These are phyloP conservation scores for Drosophila neonasuta DNA, from an alignment of 2,888 invertebrate species.

Conservation along the genomic window DNA sequence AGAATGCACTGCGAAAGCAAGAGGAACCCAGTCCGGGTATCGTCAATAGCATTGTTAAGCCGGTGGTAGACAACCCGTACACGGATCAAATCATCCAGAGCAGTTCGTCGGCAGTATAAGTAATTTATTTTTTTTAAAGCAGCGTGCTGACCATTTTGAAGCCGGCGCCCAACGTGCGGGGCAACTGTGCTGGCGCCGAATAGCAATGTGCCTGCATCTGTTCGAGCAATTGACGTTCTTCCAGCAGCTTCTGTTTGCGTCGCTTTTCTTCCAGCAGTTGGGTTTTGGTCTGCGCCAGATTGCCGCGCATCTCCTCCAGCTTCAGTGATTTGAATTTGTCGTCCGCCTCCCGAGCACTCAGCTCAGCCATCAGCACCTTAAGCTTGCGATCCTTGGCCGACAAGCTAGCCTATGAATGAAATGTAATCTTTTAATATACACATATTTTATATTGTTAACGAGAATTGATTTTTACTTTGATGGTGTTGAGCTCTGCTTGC, in stretches of 20 bases:
- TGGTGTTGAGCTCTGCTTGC: conserved; percentile 79
- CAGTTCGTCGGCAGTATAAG: background rate
- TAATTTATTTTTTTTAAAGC: conserved; percentile 44
- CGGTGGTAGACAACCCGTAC: background rate
- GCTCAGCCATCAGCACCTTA: conserved; percentile 80
- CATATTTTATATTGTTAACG: background rate
- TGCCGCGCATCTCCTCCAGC: conserved; percentile 76
- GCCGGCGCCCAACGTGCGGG: conserved; percentile 78
- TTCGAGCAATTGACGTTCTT: conserved; percentile 79
- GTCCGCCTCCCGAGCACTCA: conserved; percentile 77
- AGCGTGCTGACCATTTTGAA: conserved; percentile 72
- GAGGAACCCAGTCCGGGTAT: conserved; percentile 14
- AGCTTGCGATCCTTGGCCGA: conserved; percentile 79
- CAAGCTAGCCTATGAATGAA: conserved; percentile 70
- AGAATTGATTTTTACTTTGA: conserved; percentile 66
- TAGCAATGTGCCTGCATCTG: conserved; percentile 81
- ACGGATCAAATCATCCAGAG: background rate
- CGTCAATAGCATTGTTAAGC: background rate
- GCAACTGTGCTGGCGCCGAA: conserved; percentile 79
- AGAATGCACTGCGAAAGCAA: conserved; percentile 49
- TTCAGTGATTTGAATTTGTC: conserved; percentile 72
- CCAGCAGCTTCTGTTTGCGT: conserved; percentile 78
- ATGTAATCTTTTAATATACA: conserved; percentile 9
- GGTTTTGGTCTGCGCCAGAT: conserved; percentile 74
- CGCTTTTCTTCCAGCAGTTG: conserved; percentile 79